phyloP scores from a whole-genome alignment of 2,797 vertebrate genomes.

The Yasuhikotakia modesta region DNA sequence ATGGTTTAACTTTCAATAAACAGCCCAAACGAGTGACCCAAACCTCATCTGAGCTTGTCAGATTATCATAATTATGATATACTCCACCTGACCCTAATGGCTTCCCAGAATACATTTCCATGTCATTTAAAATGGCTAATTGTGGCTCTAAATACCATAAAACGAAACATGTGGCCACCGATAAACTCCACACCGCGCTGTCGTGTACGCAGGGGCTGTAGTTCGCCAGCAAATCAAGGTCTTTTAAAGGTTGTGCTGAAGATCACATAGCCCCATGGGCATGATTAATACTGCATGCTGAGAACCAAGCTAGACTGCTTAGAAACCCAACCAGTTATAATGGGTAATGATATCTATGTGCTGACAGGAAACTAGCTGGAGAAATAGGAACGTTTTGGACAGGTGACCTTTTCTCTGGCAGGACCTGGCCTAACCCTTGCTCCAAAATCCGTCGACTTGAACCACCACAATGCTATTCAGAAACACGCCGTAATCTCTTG shows the following conservation, averaged over 20 bases:
- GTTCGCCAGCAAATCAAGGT: constrained; percentile 35
- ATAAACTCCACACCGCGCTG: no score
- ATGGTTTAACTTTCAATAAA: constrained; percentile 40
- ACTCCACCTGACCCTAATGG: constrained; percentile 35
- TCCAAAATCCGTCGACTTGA: constrained; percentile 31
- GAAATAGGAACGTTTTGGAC: constrained; percentile 36
- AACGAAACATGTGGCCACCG: constrained; percentile 31
- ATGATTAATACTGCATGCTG: constrained; percentile 52
- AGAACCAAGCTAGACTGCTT: no score
- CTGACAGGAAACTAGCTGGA: constrained; percentile 28
- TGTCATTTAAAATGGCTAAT: constrained; percentile 33
- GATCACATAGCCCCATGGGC: constrained; percentile 44
- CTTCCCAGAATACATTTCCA: constrained; percentile 31
- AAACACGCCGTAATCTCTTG: background rate
- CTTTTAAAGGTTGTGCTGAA: constrained; percentile 51
- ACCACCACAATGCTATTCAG: constrained; percentile 11
- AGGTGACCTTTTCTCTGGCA: constrained; percentile 45
- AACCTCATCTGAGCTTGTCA: constrained; percentile 46
- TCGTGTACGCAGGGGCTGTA: no score
- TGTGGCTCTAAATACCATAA: constrained; percentile 9
- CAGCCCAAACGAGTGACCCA: constrained; percentile 29
- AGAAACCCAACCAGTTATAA: constrained; percentile 45
- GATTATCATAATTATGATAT: constrained; percentile 36
- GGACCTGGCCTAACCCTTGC: constrained; percentile 39
- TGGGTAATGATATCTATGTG: constrained; percentile 40